These are phyloP conservation scores for Hemitrygon akajei DNA, from an alignment of 2,797 vertebrate species.

Conservation along the genomic window DNA sequence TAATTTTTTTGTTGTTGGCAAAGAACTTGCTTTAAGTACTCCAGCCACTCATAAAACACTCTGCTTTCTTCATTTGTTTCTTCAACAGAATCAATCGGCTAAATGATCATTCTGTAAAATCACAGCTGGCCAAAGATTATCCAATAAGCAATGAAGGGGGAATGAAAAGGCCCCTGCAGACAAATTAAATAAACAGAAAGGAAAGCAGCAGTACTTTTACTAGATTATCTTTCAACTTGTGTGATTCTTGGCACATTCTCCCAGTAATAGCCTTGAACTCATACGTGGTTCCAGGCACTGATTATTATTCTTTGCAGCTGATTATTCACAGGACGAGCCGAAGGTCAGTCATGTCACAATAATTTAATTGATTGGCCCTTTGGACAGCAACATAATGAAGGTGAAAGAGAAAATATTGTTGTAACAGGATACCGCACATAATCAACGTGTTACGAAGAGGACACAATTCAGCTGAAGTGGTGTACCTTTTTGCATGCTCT, in stretches of 20 bases:
- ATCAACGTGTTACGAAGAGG: neutral
- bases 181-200: slow-evolving; percentile 31
- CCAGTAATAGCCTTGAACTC: slow-evolving; percentile 9
- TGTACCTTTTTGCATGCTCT: neutral
- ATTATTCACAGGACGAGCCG: slow-evolving; percentile 2
- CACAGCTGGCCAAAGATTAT: neutral
- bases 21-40: neutral
- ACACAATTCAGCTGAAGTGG: neutral
- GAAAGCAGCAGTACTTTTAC: neutral
- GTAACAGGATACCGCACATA: neutral
- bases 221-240: slow-evolving; percentile 27
- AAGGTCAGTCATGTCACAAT: neutral
- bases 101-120: slow-evolving; percentile 16
- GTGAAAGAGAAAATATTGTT: neutral
- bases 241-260: neutral
- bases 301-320: neutral
- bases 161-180: slow-evolving; percentile 21
- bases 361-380: neutral
- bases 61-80: neutral
- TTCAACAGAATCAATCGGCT: neutral
- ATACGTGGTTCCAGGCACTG: neutral
- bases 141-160: slow-evolving; percentile 15
- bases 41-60: neutral
- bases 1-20: neutral
- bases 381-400: neutral